Evolutionary conservation across 1,140 invertebrate species (phyloP), one percentile per base, ranked within the genome.

Genomic region (Drosophila kohkoa): DNA sequence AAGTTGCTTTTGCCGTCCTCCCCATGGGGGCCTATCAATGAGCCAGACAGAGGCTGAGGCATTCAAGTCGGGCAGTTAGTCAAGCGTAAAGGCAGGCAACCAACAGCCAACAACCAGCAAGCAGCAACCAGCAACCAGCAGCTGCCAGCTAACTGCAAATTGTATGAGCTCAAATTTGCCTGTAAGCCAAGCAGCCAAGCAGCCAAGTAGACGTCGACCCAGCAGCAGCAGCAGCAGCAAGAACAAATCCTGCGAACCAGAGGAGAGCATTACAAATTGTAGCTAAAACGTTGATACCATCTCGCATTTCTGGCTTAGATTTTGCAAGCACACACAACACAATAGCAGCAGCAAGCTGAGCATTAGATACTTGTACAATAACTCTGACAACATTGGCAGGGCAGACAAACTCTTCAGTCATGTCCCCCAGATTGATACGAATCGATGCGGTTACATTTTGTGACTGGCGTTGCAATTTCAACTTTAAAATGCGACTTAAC

Each of bases 81-180:
- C 69, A 72, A 88, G 77, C 79, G 81, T 82, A 76, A 80, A 83
- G 74, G 4, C 25, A 41, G 38, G 20, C 25, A 41, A 58, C 8
- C 32, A 51, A 35, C 67, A 35, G 45, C 20, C 57, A 41, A 30
- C 64, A 55, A 25, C 3, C 81, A 67, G 79, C 46, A 72, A 70
- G 3, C 25, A 28, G 35, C 25, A 41, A 58, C 8, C 32, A 51
- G 46, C 67, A 35, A 45, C 20, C 57, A 41, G 52, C 64, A 55
- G 20, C 20, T 25, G 55, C 35, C 38, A 41, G 72, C 83, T 83
- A 83, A 83, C 83, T 87, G 83, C 83, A 88, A 88, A 87, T 88
- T 87, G 83, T 87, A 77, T 82, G 73, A 80, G 80, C 80, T 66
- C 59, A 82, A 88, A 88, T 83, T 83, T 77, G 83, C 83, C 70